Evolutionary conservation across 2,113 vertebrate species (phyloP).

Genomic region (Tragelaphus strepsiceros): DNA sequence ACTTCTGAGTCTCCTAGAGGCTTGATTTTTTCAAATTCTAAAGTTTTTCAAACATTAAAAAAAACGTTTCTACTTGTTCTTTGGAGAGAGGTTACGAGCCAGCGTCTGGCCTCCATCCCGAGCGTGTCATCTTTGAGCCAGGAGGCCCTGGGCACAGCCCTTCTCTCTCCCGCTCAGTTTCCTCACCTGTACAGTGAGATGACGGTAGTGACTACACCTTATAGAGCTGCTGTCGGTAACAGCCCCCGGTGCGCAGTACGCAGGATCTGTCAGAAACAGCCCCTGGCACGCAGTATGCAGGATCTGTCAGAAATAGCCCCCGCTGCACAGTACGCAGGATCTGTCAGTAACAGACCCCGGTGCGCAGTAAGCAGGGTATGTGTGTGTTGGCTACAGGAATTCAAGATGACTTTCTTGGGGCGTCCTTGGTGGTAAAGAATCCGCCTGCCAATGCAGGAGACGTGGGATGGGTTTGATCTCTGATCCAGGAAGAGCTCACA

Average conservation of each 20-base stretch:
- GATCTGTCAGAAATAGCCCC: no score
- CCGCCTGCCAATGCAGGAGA: neutral
- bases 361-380: fast-evolving
- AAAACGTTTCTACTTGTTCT: neutral
- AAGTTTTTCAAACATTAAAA: neutral
- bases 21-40: neutral
- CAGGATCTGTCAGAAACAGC: no score
- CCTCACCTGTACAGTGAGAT: neutral
- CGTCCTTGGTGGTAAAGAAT: neutral
- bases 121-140: neutral
- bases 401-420: neutral
- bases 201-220: fast-evolving
- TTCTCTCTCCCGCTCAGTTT: neutral
- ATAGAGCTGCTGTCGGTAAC: no score
- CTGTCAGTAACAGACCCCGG: neutral
- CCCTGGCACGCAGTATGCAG: no score
- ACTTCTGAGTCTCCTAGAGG: neutral
- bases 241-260: no score
- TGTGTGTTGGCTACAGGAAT: neutral
- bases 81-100: neutral
- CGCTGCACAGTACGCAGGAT: no score
- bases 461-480: neutral
- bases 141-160: neutral
- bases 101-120: neutral
- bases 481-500: neutral